phyloP scores from a whole-genome alignment of 2,888 invertebrate genomes.

The Leucania comma region DNA sequence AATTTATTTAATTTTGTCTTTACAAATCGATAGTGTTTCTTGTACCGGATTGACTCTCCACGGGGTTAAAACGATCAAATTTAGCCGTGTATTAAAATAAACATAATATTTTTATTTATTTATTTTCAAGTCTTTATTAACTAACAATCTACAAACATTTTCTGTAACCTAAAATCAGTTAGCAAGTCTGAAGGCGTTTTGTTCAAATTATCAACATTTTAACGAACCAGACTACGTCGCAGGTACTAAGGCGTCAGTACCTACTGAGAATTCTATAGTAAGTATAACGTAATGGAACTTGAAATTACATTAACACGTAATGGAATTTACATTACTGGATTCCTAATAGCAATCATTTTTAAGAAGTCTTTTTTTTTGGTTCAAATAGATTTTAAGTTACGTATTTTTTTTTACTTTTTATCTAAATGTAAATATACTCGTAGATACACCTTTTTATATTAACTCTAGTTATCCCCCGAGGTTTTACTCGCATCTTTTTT shows the following conservation, averaged over 20 bases:
- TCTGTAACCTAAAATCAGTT: neutral
- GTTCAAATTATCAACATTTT: slow-evolving; percentile 11
- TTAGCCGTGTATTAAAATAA: too few relatives aligned
- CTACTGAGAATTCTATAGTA: slow-evolving; percentile 59
- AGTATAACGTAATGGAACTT: slow-evolving; percentile 69
- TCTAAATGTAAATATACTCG: neutral
- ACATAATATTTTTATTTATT: neutral
- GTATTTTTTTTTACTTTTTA: neutral
- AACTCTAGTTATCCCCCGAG: too few relatives aligned
- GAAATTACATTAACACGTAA: slow-evolving; percentile 71
- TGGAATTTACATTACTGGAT: slow-evolving; percentile 71
- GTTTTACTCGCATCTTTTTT: too few relatives aligned
- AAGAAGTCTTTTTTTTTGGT: slow-evolving; percentile 54
- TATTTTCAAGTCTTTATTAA: neutral
- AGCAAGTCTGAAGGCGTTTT: neutral
- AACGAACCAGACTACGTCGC: slow-evolving; percentile 27
- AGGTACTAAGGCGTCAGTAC: slow-evolving; percentile 10
- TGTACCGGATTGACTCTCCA: too few relatives aligned
- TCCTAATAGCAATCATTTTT: slow-evolving; percentile 66
- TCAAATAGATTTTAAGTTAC: neutral
- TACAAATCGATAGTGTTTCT: too few relatives aligned
- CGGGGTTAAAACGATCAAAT: too few relatives aligned
- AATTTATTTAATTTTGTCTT: too few relatives aligned
- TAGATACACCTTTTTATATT: too few relatives aligned
- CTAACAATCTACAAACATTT: neutral